These are phyloP conservation scores for Athrips mouffetella DNA, from an alignment of 2,888 invertebrate genomes.

Conservation along the genomic window DNA sequence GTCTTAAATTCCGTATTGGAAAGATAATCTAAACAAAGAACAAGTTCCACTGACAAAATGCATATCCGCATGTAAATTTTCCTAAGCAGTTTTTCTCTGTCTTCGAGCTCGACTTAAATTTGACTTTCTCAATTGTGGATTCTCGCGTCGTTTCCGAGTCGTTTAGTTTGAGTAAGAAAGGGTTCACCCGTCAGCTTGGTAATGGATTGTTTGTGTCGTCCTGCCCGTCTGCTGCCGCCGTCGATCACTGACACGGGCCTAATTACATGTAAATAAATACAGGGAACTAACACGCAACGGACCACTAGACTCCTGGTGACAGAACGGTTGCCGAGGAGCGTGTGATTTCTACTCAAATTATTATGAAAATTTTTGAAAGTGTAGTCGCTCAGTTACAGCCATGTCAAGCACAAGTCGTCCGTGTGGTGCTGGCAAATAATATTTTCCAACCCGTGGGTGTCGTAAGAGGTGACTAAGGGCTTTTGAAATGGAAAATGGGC, in stretches of 20 bases:
- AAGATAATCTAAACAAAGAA: not conserved
- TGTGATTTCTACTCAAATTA: too few relatives aligned
- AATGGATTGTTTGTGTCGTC: slow-evolving; percentile 68
- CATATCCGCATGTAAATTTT: not conserved
- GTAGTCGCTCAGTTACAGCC: too few relatives aligned
- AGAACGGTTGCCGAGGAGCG: not conserved
- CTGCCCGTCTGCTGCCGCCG: slow-evolving; percentile 57
- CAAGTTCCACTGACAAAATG: not conserved
- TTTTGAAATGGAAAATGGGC: too few relatives aligned
- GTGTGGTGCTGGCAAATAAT: too few relatives aligned
- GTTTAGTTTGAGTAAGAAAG: not conserved
- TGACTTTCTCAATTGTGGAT: slow-evolving; percentile 3
- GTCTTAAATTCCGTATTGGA: not conserved
- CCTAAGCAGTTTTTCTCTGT: not conserved
- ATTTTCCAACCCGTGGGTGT: too few relatives aligned
- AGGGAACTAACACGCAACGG: slow-evolving; percentile 24
- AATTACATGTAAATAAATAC: slow-evolving; percentile 75
- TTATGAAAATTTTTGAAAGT: too few relatives aligned
- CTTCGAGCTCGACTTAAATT: not conserved
- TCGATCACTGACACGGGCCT: slow-evolving; percentile 68
- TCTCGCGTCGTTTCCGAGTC: not conserved
- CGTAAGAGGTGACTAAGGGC: too few relatives aligned
- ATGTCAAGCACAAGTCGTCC: too few relatives aligned
- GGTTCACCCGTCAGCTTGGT: slow-evolving; percentile 49
- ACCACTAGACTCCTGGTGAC: too few relatives aligned